These are phyloP conservation scores for Equus quagga DNA, from an alignment of 2,113 vertebrate species.

Conservation along the genomic window DNA sequence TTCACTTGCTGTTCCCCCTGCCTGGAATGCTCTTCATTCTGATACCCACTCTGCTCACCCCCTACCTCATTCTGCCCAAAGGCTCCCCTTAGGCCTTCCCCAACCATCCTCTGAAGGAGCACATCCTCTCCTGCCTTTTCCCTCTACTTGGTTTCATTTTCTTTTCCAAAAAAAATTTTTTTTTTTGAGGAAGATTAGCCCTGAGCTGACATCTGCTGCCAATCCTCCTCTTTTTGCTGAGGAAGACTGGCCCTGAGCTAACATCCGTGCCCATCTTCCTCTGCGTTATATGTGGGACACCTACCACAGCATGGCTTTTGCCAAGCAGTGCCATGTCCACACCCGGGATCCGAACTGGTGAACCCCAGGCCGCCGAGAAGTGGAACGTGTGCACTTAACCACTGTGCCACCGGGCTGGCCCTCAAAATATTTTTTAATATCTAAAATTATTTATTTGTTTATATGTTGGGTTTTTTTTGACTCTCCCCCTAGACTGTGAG, in stretches of 20 bases:
- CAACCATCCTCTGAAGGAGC: neutral
- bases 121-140: neutral
- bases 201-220: too few species aligned
- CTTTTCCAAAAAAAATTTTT: neutral
- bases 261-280: too few species aligned
- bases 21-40: neutral
- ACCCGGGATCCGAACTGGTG: too few species aligned
- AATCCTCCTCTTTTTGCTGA: too few species aligned
- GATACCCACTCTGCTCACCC: neutral
- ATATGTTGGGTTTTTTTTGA: neutral
- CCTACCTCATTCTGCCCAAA: neutral
- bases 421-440: neutral
- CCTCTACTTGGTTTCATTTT: neutral
- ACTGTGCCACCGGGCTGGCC: too few species aligned
- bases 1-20: neutral
- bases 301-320: too few species aligned
- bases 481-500: neutral
- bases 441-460: neutral
- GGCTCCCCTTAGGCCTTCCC: neutral
- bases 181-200: too few species aligned
- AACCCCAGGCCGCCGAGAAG: too few species aligned
- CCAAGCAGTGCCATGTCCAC: too few species aligned
- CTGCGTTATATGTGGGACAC: too few species aligned
- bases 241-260: too few species aligned
- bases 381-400: too few species aligned